These are phyloP conservation scores for Asbolus verrucosus DNA, from an alignment of 1,140 invertebrate genomes.

Conservation along the genomic window DNA sequence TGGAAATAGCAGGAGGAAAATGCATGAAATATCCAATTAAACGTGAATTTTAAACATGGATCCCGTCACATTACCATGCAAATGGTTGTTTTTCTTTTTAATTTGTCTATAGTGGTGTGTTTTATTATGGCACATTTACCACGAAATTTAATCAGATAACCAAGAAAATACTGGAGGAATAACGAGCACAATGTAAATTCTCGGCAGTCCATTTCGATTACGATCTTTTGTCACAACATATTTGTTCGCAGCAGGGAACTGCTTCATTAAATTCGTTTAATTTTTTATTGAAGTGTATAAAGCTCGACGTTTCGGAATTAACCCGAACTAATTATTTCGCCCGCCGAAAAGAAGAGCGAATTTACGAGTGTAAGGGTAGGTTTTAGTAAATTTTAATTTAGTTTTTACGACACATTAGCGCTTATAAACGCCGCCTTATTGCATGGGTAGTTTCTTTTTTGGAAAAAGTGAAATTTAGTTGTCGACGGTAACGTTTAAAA, in stretches of 20 bases:
- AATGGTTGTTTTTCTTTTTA: constrained; percentile 43
- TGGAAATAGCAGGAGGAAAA: constrained; percentile 16
- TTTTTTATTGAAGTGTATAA: constrained; percentile 1
- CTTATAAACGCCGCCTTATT: too few relatives aligned
- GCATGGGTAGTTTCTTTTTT: not conserved
- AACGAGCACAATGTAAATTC: constrained; percentile 30
- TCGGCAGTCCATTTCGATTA: constrained; percentile 22
- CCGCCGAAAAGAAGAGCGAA: too few relatives aligned
- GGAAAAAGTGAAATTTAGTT: constrained; percentile 37
- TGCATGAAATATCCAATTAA: constrained; percentile 5
- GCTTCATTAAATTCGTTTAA: constrained; percentile 28
- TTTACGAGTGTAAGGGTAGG: too few relatives aligned
- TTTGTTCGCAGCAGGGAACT: too few relatives aligned
- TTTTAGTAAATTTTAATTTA: too few relatives aligned
- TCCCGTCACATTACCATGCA: constrained; percentile 24
- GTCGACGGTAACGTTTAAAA: constrained; percentile 29
- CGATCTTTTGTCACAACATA: constrained; percentile 34
- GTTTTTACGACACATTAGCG: too few relatives aligned
- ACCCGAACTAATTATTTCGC: too few relatives aligned
- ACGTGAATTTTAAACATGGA: constrained; percentile 17
- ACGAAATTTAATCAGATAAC: constrained; percentile 34
- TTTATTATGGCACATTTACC: constrained; percentile 5
- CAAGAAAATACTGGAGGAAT: constrained; percentile 22
- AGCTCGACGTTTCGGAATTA: not conserved
- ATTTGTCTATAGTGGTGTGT: constrained; percentile 24